Base-by-base conservation (phyloP, 2,888 invertebrate species). In the Fabriciana adippe region DNA sequence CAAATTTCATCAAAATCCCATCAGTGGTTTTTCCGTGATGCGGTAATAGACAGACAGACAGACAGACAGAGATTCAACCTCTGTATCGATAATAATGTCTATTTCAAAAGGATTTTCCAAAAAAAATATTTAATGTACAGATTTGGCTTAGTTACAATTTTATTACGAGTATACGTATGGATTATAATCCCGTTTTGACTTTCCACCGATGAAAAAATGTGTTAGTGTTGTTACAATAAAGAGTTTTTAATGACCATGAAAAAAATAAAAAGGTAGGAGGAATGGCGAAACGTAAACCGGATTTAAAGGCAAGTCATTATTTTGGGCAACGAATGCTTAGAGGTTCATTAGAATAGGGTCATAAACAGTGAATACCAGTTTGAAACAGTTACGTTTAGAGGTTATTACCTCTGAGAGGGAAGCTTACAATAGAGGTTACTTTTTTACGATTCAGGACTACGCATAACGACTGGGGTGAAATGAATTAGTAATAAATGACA, bases 331-430 rank as follows among this genome's bases (percentile, higher is more conserved):
- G 26, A 59, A 47, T 56, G 21, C n/a, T 3, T 21, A 59, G 47
- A 41, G 57, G 57, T 57, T 21, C 45, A 47, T 47, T 47, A 57
- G 18, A 57, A 57, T 57, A 15, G 45, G 47, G 11, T 47, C 57
- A 26, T 26, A 57, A 57, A 26, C 47, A 5, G 11, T 11, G n/a
- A 55, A 47, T 47, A 3, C 47, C 47, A 59, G 11, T 59, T 59
- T 59, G 47, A 48, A 47, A 26, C 26, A 48, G 26, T 8, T 47
- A 47, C 26, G 47, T 15, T 59, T 48, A 59, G 15, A 57, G 18
- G 26, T 57, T 47, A 57, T 45, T 56, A 21, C 47, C 15, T 57
- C 47, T n/a, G 45, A 47, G 15, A 41, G 57, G 45, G 57, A 47
- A 21, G 15, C 41, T 56, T 21, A 1, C 47, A 21, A 57, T 47